A percentile compares a stretch with the other conserved stretches of the same genome.
Conservation (phyloP, 2,797 vertebrate species). For the Microctenopoma stevenorrisi region DNA sequence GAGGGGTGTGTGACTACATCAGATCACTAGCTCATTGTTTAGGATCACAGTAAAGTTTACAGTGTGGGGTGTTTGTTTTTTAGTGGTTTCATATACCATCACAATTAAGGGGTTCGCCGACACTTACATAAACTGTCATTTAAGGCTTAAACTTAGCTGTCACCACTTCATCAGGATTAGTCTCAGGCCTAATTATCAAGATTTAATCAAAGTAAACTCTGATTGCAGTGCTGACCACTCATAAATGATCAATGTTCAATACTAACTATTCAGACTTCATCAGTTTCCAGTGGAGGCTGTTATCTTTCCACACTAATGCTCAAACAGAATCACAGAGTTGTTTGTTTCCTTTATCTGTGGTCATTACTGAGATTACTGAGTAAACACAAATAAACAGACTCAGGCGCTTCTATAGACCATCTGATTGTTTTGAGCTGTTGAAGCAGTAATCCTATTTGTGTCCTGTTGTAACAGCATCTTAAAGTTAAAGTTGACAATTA, state of each 20-base stretch:
- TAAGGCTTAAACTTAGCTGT: constrained; percentile 31
- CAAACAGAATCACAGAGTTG: constrained; percentile 42
- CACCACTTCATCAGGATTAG: constrained; percentile 18
- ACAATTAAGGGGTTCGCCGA: not conserved
- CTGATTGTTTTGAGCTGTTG: constrained; percentile 11
- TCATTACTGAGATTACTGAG: constrained; percentile 24
- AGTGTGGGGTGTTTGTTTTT: not conserved
- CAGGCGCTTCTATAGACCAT: constrained; percentile 4
- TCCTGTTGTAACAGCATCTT: not conserved
- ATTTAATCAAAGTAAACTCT: constrained; percentile 59
- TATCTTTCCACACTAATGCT: constrained; percentile 25
- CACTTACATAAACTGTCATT: constrained; percentile 1
- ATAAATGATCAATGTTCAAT: constrained; percentile 42
- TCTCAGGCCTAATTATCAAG: constrained; percentile 25
- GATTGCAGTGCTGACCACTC: constrained; percentile 43
- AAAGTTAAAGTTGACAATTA: too few relatives aligned
- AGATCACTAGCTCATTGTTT: not conserved
- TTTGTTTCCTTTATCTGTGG: constrained; percentile 32
- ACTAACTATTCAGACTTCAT: constrained; percentile 41
- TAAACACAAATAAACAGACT: constrained; percentile 30
- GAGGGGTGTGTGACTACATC: fast-evolving
- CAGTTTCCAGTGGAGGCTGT: constrained; percentile 17
- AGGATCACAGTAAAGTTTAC: not conserved
- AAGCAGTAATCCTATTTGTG: constrained; percentile 21
- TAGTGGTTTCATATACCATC: not conserved